Percentiles rank a stretch among this genome's conserved stretches.
Conservation (phyloP, 2,797 vertebrate species). For the Micrastur ruficollis region DNA sequence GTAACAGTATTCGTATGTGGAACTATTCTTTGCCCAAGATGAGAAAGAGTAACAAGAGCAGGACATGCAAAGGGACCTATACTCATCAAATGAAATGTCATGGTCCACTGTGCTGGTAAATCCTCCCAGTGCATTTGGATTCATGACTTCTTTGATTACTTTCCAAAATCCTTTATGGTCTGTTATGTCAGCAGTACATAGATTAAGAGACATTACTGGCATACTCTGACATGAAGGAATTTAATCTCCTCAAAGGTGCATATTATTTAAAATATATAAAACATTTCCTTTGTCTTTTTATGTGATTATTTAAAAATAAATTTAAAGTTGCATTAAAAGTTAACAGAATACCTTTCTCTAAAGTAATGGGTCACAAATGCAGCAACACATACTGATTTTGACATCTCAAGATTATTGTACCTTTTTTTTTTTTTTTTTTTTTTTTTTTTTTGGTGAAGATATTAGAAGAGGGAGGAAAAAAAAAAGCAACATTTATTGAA, state of each 20-base stretch:
- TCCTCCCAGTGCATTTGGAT: constrained; percentile 42
- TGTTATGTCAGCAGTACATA: constrained; percentile 50
- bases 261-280: background rate
- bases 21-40: background rate
- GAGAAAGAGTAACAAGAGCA: background rate
- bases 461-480: background rate
- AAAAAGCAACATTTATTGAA: background rate
- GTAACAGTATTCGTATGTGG: background rate
- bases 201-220: constrained; percentile 39
- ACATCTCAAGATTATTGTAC: background rate
- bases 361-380: background rate
- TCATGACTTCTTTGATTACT: constrained; percentile 35
- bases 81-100: constrained; percentile 55
- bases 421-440: background rate
- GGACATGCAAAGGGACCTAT: background rate
- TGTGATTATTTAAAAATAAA: background rate
- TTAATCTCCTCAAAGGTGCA: background rate
- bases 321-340: background rate
- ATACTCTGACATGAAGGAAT: constrained; percentile 11
- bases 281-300: background rate
- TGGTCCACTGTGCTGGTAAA: constrained; percentile 37
- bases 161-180: constrained; percentile 47
- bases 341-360: background rate
- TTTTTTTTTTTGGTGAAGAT: background rate
- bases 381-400: background rate